These are phyloP conservation scores for Lycia hirtaria DNA, from an alignment of 2,888 invertebrate species.

Conservation along the genomic window DNA sequence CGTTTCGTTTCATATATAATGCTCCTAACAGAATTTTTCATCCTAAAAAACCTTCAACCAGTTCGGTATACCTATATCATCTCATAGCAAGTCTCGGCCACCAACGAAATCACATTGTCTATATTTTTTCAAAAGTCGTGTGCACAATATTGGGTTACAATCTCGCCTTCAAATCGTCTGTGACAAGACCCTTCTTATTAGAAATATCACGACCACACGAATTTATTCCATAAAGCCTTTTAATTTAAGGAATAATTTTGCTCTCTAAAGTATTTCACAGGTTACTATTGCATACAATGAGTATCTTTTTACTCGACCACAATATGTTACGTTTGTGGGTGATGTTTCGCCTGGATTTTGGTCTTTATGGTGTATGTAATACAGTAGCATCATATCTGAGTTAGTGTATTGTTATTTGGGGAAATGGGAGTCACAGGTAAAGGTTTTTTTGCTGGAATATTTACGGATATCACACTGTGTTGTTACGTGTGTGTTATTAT, in stretches of 20 bases:
- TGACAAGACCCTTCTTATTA: constrained; percentile 42
- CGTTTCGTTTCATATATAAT: neutral
- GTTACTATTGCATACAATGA: constrained; percentile 50
- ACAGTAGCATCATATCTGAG: constrained; percentile 17
- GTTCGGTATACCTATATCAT: neutral
- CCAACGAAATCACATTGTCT: constrained; percentile 64
- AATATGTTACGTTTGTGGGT: constrained; percentile 32
- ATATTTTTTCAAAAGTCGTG: constrained; percentile 66
- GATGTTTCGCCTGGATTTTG: constrained; percentile 25
- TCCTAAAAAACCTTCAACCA: constrained; percentile 8
- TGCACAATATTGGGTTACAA: constrained; percentile 74
- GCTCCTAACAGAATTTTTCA: neutral
- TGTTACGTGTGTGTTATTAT: constrained; percentile 68
- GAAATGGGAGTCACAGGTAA: constrained; percentile 65
- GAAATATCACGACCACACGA: constrained; percentile 30
- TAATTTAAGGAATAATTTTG: constrained; percentile 31
- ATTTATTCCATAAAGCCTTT: constrained; percentile 34
- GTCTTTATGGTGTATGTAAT: constrained; percentile 16
- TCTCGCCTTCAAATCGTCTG: constrained; percentile 55
- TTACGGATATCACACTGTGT: constrained; percentile 66
- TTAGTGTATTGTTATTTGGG: constrained; percentile 16
- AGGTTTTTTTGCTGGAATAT: constrained; percentile 61
- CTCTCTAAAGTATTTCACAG: constrained; percentile 31
- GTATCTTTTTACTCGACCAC: constrained; percentile 37
- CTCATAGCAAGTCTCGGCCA: constrained; percentile 43